These are phyloP conservation scores for Apodemus speciosus DNA, from an alignment of 2,113 vertebrate genomes.

Conservation along the genomic window DNA sequence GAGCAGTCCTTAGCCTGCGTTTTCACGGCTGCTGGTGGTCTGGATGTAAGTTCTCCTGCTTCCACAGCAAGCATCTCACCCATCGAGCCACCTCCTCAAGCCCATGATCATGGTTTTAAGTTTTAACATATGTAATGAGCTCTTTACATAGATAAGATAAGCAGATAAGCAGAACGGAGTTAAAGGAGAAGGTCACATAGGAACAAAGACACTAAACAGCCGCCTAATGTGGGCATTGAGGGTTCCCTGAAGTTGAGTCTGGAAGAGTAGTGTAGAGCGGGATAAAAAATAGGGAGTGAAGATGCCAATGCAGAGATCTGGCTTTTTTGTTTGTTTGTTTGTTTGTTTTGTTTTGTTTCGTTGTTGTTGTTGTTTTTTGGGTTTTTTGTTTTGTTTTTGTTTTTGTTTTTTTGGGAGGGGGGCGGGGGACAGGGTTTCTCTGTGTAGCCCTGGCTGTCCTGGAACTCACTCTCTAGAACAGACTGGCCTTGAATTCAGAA, in stretches of 20 bases:
- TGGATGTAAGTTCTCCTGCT: background rate
- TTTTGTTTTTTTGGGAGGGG: too few species aligned
- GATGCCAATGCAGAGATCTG: background rate
- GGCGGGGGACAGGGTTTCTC: too few species aligned
- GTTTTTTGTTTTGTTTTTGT: too few species aligned
- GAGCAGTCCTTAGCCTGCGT: background rate
- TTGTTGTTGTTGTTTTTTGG: too few species aligned
- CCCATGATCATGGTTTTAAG: background rate
- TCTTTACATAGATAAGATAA: background rate
- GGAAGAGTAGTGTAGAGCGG: background rate
- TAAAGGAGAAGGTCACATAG: background rate
- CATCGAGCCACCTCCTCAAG: background rate
- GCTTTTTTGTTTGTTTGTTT: too few species aligned
- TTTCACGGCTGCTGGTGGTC: background rate
- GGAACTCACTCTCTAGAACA: too few species aligned
- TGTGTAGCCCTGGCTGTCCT: too few species aligned
- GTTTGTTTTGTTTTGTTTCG: too few species aligned
- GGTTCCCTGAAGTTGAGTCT: background rate
- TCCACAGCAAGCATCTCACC: background rate
- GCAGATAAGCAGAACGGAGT: background rate
- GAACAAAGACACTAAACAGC: background rate
- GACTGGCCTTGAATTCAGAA: too few species aligned
- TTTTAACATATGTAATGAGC: background rate
- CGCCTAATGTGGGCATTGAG: background rate
- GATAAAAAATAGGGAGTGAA: rapidly evolving